Evolutionary conservation across 2,888 invertebrate genomes (phyloP).

Genomic region (Acronicta psi): DNA sequence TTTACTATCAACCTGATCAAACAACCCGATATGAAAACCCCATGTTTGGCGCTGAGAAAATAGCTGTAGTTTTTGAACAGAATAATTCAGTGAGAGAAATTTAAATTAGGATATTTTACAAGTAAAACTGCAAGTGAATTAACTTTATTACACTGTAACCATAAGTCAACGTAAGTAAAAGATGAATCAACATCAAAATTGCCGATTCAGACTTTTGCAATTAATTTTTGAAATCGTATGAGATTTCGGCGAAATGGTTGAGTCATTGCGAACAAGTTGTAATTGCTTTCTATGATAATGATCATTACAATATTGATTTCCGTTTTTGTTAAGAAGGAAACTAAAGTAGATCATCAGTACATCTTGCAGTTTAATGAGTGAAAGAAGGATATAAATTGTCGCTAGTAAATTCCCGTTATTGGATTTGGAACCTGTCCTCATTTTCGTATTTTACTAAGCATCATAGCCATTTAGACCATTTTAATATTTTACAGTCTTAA

Average conservation of each 20-base stretch:
- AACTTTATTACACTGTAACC: slow-evolving; percentile 6
- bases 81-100: too few species aligned
- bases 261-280: slow-evolving; percentile 18
- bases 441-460: too few species aligned
- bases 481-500: neutral
- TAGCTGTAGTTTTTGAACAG: too few species aligned
- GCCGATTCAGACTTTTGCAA: slow-evolving; percentile 49
- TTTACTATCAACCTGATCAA: too few species aligned
- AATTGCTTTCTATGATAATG: slow-evolving; percentile 24
- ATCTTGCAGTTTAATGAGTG: slow-evolving; percentile 4
- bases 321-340: slow-evolving; percentile 2
- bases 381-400: neutral
- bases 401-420: too few species aligned
- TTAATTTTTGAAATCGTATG: slow-evolving; percentile 56
- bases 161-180: slow-evolving; percentile 7
- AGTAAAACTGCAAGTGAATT: slow-evolving; percentile 11
- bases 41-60: too few species aligned
- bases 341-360: slow-evolving; percentile 4
- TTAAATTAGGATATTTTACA: slow-evolving; percentile 4
- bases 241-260: slow-evolving; percentile 48
- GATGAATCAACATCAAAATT: slow-evolving; percentile 50
- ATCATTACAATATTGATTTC: slow-evolving; percentile 30
- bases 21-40: too few species aligned
- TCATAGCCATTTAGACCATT: too few species aligned
- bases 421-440: too few species aligned